Conservation (phyloP, 1,140 invertebrate species). For the Bombus terrestris region DNA sequence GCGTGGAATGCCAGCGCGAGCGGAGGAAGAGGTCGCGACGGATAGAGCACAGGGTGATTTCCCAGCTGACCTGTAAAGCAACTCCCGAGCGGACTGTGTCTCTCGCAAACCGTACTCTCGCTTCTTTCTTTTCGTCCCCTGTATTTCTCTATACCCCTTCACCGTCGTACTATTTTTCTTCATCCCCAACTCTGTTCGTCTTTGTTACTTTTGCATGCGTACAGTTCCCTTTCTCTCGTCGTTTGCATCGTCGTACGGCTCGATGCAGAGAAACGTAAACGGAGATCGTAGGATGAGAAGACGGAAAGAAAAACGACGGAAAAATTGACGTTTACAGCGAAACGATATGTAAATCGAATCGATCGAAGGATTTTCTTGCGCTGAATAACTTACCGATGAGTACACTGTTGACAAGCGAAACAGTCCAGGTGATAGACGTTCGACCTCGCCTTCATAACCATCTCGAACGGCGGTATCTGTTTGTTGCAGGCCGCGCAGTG, state of each 20-base stretch:
- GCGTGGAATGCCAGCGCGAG: slow-evolving; percentile 38
- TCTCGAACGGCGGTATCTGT: slow-evolving; percentile 98
- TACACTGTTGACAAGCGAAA: slow-evolving; percentile 99
- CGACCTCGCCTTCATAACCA: slow-evolving; percentile 98
- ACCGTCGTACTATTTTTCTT: neutral
- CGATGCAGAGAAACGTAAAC: neutral
- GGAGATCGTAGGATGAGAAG: neutral
- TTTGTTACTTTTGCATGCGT: slow-evolving; percentile 26
- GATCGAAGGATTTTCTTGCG: neutral
- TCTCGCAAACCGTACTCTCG: slow-evolving; percentile 51
- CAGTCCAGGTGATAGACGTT: slow-evolving; percentile 99
- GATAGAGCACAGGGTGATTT: slow-evolving; percentile 81
- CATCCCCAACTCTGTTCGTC: neutral
- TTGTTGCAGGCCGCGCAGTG: slow-evolving; percentile 97
- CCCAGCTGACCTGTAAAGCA: slow-evolving; percentile 83
- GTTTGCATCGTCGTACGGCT: neutral
- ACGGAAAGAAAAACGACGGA: neutral
- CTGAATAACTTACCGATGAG: slow-evolving; percentile 91
- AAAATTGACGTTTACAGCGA: neutral
- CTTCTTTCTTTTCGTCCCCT: slow-evolving; percentile 44
- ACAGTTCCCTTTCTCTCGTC: neutral
- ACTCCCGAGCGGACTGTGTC: slow-evolving; percentile 72
- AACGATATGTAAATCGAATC: neutral
- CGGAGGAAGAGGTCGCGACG: slow-evolving; percentile 61
- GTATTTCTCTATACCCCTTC: slow-evolving; percentile 15